A percentile compares a stretch with the other conserved stretches of the same genome.
phyloP scores from a whole-genome alignment of 2,113 vertebrate genomes.

The Apodemus sylvaticus region DNA sequence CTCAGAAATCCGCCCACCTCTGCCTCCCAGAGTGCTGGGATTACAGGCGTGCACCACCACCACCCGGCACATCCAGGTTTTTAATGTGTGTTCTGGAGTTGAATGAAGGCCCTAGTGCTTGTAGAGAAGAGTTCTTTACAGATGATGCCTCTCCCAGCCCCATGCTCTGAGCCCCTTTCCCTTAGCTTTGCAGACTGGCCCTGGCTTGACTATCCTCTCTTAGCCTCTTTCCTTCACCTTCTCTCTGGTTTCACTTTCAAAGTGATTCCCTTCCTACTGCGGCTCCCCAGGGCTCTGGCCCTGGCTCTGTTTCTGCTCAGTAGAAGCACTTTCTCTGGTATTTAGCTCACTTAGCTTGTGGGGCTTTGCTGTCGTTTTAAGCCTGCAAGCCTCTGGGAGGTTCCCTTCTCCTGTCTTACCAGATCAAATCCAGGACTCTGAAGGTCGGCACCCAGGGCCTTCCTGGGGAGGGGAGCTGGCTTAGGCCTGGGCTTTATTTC shows the following conservation, averaged over 20 bases:
- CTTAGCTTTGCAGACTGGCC: neutral
- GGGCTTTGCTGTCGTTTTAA: neutral
- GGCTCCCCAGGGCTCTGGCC: neutral
- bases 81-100: neutral
- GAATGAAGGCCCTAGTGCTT: neutral
- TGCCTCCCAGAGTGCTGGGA: too few relatives aligned
- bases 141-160: neutral
- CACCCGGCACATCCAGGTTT: neutral
- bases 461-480: neutral
- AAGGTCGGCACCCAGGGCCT: neutral
- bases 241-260: neutral
- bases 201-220: neutral
- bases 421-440: neutral
- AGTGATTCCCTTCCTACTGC: neutral
- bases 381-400: neutral
- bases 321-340: neutral
- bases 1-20: too few relatives aligned
- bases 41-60: too few relatives aligned
- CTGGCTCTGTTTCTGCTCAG: neutral
- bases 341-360: too few relatives aligned
- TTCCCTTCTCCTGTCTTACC: neutral
- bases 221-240: rapidly evolving
- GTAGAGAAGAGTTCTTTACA: neutral
- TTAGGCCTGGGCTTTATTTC: neutral
- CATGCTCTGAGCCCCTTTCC: neutral